A percentile compares a stretch with the other conserved stretches of the same genome.
Conservation (phyloP, 2,888 invertebrate species). For the Euplagia quadripunctaria region DNA sequence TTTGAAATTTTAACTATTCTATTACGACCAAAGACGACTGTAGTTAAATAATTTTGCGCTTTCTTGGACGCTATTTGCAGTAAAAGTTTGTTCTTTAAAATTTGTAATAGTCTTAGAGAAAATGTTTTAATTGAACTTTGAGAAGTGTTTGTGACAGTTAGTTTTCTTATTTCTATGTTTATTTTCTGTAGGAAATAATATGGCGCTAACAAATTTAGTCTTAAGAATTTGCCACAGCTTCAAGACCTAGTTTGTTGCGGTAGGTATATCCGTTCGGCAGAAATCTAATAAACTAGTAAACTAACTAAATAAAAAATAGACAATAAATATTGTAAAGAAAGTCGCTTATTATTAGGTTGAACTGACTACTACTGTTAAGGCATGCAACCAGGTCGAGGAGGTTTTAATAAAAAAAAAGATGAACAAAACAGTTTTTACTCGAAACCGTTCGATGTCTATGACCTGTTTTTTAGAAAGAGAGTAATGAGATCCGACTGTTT, state of each 20-base stretch:
- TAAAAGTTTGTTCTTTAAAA: background rate
- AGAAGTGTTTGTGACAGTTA: background rate
- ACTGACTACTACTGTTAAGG: too few species aligned
- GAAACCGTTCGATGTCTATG: slow-evolving; percentile 3
- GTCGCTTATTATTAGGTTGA: too few species aligned
- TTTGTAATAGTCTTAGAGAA: background rate
- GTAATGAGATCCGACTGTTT: slow-evolving; percentile 34
- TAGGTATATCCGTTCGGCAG: background rate
- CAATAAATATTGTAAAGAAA: too few species aligned
- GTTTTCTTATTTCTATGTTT: background rate
- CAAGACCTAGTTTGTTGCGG: background rate
- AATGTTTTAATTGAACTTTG: background rate
- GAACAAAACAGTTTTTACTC: slow-evolving; percentile 5
- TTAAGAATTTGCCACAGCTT: background rate
- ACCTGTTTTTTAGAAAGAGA: slow-evolving; percentile 21
- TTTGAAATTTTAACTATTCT: slow-evolving; percentile 12
- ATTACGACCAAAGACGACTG: background rate
- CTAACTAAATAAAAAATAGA: background rate
- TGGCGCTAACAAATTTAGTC: background rate
- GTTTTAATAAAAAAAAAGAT: background rate
- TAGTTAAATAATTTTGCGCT: background rate
- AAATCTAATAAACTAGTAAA: background rate
- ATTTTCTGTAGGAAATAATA: background rate
- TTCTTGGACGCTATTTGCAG: background rate
- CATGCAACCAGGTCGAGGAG: background rate